Evolutionary conservation across 2,797 vertebrate species (phyloP).

Genomic region (Anniella stebbinsi): DNA sequence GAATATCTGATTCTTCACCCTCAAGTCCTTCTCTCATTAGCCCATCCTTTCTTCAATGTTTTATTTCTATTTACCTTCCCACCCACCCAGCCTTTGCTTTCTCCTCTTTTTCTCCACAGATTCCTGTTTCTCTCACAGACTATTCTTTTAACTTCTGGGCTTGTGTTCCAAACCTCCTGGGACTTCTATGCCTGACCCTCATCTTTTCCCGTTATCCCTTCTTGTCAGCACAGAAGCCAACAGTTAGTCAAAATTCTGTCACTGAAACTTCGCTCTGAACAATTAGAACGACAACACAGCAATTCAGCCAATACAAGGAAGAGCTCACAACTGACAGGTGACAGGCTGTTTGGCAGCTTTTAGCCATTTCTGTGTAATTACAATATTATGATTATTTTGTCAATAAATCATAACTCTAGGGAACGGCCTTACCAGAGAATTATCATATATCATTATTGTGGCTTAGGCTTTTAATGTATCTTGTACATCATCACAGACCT

Average conservation of each 20-base stretch:
- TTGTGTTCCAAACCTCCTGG: not conserved
- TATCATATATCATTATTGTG: not conserved
- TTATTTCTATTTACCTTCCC: not conserved
- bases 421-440: not conserved
- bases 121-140: not conserved
- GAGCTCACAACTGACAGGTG: not conserved
- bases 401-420: not conserved
- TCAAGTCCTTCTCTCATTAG: not conserved
- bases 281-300: not conserved
- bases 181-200: not conserved
- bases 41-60: not conserved
- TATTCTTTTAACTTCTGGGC: not conserved
- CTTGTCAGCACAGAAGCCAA: not conserved
- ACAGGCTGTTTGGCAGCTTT: not conserved
- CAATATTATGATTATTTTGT: conserved; percentile 6
- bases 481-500: not conserved
- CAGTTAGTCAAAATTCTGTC: not conserved
- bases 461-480: not conserved
- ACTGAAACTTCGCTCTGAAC: not conserved
- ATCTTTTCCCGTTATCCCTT: not conserved
- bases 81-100: not conserved
- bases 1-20: not conserved
- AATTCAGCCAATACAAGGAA: not conserved
- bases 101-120: not conserved
- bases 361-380: not conserved